Percentiles rank a stretch among this genome's conserved stretches.
phyloP scores from a whole-genome alignment of 2,113 vertebrate genomes.

The Mugil cephalus region DNA sequence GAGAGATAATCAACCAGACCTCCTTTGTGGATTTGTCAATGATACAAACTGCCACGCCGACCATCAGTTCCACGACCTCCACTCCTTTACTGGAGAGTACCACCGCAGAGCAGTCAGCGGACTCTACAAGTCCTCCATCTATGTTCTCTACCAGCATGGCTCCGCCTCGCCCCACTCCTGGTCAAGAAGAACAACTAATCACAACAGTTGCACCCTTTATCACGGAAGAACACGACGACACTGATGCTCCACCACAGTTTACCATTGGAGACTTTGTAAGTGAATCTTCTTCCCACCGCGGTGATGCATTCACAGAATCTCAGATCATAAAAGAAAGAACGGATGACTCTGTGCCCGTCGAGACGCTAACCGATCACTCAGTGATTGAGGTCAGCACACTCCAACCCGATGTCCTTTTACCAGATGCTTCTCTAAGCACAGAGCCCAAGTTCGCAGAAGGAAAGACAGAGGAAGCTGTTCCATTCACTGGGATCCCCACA shows the following conservation, averaged over 20 bases:
- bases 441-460: slow-evolving; percentile 76
- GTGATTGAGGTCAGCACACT: slow-evolving; percentile 74
- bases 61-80: slow-evolving; percentile 28
- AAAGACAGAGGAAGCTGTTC: slow-evolving; percentile 75
- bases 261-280: slow-evolving; percentile 48
- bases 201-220: slow-evolving; percentile 60
- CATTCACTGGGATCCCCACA: slow-evolving; percentile 38
- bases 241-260: slow-evolving; percentile 36
- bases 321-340: slow-evolving; percentile 33
- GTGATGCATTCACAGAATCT: slow-evolving; percentile 48
- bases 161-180: slow-evolving; percentile 62
- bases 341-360: slow-evolving; percentile 20
- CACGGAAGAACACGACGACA: slow-evolving; percentile 49
- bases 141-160: slow-evolving; percentile 87
- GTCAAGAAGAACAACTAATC: slow-evolving; percentile 65
- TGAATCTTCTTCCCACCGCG: slow-evolving; percentile 37
- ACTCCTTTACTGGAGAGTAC: slow-evolving; percentile 57
- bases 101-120: slow-evolving; percentile 33
- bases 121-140: slow-evolving; percentile 63
- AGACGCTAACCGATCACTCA: slow-evolving; percentile 67
- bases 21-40: slow-evolving; percentile 78
- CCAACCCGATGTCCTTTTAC: slow-evolving; percentile 71
- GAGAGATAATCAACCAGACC: slow-evolving; percentile 66
- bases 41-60: slow-evolving; percentile 41
- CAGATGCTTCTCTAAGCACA: slow-evolving; percentile 61